A percentile compares a stretch with the other conserved stretches of the same genome.
Evolutionary conservation across 2,113 vertebrate genomes (phyloP).

Genomic region (Riparia riparia): DNA sequence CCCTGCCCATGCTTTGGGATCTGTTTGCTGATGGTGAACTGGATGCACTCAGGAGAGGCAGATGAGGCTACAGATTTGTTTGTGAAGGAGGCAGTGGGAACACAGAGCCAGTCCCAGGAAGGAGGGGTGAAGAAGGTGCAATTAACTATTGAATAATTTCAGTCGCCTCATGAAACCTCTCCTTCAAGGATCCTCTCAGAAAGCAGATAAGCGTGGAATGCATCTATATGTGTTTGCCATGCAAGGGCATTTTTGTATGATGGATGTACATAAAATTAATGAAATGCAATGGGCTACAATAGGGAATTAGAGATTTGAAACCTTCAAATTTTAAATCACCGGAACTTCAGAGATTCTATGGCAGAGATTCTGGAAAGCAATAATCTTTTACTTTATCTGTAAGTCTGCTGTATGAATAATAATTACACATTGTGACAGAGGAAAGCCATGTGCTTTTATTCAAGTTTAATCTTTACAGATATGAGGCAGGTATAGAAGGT

Average conservation of each 20-base stretch:
- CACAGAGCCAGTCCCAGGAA: not conserved
- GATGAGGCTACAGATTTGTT: not conserved
- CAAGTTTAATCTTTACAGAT: conserved; percentile 27
- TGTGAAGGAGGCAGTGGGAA: not conserved
- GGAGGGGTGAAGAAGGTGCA: not conserved
- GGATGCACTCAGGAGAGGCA: not conserved
- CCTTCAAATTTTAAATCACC: not conserved
- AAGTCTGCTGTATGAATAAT: conserved; percentile 14
- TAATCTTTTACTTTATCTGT: not conserved
- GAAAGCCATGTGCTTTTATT: not conserved
- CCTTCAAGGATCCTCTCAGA: not conserved
- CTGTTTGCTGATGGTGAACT: not conserved
- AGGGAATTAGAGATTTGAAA: not conserved
- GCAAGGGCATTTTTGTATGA: not conserved
- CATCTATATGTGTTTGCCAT: not conserved
- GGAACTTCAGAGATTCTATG: not conserved
- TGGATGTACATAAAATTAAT: not conserved
- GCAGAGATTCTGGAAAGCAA: not conserved
- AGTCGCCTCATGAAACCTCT: not conserved
- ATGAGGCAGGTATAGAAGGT: not conserved
- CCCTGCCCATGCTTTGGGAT: not conserved
- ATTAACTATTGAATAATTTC: not conserved
- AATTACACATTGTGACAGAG: not conserved
- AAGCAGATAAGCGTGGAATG: not conserved
- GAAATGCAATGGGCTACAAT: not conserved